Evolutionary conservation across 2,888 invertebrate genomes (phyloP).

Genomic region (Drosophila aldrichi): DNA sequence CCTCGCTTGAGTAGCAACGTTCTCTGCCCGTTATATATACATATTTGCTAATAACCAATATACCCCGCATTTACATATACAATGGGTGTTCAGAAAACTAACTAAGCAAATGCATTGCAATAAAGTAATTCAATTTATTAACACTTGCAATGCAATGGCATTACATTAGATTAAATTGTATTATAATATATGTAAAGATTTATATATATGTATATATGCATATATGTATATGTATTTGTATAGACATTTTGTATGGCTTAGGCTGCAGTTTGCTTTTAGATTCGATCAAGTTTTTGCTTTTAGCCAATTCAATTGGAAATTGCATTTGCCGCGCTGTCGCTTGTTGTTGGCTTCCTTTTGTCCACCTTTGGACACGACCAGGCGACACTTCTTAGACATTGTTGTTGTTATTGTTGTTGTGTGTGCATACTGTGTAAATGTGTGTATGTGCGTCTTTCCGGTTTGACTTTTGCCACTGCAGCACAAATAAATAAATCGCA

Average conservation of each 20-base stretch:
- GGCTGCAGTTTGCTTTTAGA: background rate
- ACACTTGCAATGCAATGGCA: background rate
- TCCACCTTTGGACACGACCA: conserved; percentile 4
- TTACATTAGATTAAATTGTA: conserved; percentile 2
- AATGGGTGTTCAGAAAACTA: background rate
- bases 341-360: conserved; percentile 26
- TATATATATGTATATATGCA: too few relatives aligned
- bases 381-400: conserved; percentile 17
- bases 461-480: conserved; percentile 51
- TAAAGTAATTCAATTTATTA: conserved; percentile 13
- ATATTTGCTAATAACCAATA: background rate
- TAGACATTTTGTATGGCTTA: background rate
- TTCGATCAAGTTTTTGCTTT: conserved; percentile 16
- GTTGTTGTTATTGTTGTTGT: background rate
- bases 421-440: background rate
- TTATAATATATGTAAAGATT: background rate
- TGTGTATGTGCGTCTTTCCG: conserved; percentile 41
- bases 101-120: background rate
- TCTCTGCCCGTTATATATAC: too few relatives aligned
- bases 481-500: conserved; percentile 57
- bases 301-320: conserved; percentile 26
- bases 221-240: too few relatives aligned
- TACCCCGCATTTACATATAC: background rate
- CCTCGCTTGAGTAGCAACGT: background rate
- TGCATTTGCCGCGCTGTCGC: conserved; percentile 21